Percentiles rank a stretch among this genome's conserved stretches.
These are phyloP conservation scores for Stramonita haemastoma DNA, from an alignment of 2,888 invertebrate genomes.

Conservation along the genomic window DNA sequence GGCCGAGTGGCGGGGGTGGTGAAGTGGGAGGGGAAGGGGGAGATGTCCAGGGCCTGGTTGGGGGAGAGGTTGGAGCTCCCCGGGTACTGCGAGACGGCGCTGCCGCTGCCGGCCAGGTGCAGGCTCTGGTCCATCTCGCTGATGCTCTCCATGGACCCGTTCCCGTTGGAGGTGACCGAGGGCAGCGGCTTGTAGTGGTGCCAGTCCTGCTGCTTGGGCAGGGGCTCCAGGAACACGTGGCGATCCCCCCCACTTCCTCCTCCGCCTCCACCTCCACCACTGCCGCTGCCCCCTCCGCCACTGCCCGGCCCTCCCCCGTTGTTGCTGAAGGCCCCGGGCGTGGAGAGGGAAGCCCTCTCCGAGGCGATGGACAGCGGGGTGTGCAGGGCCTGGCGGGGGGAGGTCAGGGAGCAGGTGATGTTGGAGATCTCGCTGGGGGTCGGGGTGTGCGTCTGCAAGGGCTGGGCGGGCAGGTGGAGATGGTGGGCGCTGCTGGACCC, in stretches of 20 bases:
- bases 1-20: constrained; percentile 73
- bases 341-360: constrained; percentile 56
- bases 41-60: constrained; percentile 67
- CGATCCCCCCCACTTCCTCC: constrained; percentile 52
- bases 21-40: constrained; percentile 70
- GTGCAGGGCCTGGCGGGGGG: constrained; percentile 51
- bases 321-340: constrained; percentile 52
- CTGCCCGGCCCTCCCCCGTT: background rate
- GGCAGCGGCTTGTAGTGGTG: constrained; percentile 69
- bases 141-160: constrained; percentile 46
- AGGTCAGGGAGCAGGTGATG: constrained; percentile 58
- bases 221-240: constrained; percentile 68
- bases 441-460: constrained; percentile 67
- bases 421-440: constrained; percentile 73
- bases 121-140: constrained; percentile 55
- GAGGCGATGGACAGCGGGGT: constrained; percentile 52
- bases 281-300: constrained; percentile 48
- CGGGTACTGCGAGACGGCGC: constrained; percentile 63
- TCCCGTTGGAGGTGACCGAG: constrained; percentile 49
- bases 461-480: constrained; percentile 60
- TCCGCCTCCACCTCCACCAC: background rate
- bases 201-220: constrained; percentile 65
- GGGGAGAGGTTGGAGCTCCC: constrained; percentile 68
- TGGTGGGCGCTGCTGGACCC: constrained; percentile 45
- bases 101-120: constrained; percentile 47